A percentile compares a stretch with the other conserved stretches of the same genome.
These are phyloP conservation scores for Drosophila neutralis DNA, from an alignment of 2,888 invertebrate genomes.

Conservation along the genomic window DNA sequence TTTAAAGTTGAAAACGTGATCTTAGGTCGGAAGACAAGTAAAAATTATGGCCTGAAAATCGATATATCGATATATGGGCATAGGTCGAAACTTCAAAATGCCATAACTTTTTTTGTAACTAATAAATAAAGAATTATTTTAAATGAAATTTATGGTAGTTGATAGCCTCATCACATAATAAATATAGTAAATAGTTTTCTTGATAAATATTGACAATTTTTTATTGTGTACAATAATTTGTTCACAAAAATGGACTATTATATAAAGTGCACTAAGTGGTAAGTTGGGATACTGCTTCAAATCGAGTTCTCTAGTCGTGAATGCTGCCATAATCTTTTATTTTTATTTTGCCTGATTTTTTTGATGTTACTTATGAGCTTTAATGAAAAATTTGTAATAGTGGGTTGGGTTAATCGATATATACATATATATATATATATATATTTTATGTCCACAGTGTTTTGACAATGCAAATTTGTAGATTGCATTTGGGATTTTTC, in stretches of 20 bases:
- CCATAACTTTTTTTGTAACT: too few relatives aligned
- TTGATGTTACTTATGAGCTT: constrained; percentile 2
- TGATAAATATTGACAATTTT: neutral
- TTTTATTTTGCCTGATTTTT: neutral
- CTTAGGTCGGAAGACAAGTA: too few relatives aligned
- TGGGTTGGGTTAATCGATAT: neutral
- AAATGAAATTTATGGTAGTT: neutral
- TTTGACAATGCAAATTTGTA: neutral
- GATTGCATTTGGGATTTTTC: neutral
- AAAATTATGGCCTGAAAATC: too few relatives aligned
- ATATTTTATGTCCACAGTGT: neutral
- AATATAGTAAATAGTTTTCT: neutral
- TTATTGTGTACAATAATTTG: neutral
- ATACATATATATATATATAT: neutral
- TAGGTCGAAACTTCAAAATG: too few relatives aligned
- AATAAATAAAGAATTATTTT: too few relatives aligned
- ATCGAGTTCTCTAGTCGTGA: neutral
- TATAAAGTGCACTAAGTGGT: neutral
- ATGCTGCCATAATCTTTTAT: neutral
- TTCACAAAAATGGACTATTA: neutral
- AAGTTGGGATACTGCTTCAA: neutral
- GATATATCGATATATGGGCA: too few relatives aligned
- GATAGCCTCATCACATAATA: neutral
- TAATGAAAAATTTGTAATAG: neutral
- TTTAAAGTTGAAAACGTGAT: too few relatives aligned